Base-by-base conservation (phyloP, 2,888 invertebrate species). In the Nysson spinosus region DNA sequence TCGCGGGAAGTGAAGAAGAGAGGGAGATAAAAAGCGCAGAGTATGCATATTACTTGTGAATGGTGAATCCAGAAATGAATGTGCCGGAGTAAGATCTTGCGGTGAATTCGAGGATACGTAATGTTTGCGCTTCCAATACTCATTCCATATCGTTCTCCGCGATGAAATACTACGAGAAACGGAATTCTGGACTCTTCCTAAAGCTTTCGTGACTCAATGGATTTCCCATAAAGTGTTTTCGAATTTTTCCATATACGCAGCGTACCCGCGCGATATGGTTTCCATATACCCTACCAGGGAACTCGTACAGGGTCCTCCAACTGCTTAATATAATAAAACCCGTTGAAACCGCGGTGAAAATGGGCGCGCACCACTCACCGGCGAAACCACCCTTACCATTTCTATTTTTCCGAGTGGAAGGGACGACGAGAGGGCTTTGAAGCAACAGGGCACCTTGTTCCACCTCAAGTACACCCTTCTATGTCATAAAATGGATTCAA, bases 121-220 rank as follows among this genome's bases (percentile, higher is more conserved):
- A 26, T 67, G 49, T 66, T 67, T 66, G 39, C 52, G 24, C 34
- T 65, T 43, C 17, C 57, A 32, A 66, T 66, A 57, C n/a, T 51
- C 35, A 4, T 4, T 47, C 6, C 47, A 24, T 42, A 40, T 62
- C 51, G 50, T 17, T n/a, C 11, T 52, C 46, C 9, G 22, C 42
- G 22, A 47, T 2, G 35, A 64, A 56, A 28, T 24, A 20, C 16
- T 24, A 6, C 34, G 28, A 34, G 20, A 24, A 43, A 37, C 20
- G 32, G 19, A 34, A 51, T 35, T 30, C 32, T 14, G 32, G n/a
- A 44, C 30, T 5, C 17, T 3, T n/a, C n/a, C 17, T n/a, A n/a
- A n/a, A 14, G 37, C 26, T 24, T 30, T 40, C 11, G 9, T 7
- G 42, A 44, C 43, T 34, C 26, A 5, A 46, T 28, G 42, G 46